These are phyloP conservation scores for Myrmophylax atrothorax DNA, from an alignment of 2,113 vertebrate species.

Conservation along the genomic window DNA sequence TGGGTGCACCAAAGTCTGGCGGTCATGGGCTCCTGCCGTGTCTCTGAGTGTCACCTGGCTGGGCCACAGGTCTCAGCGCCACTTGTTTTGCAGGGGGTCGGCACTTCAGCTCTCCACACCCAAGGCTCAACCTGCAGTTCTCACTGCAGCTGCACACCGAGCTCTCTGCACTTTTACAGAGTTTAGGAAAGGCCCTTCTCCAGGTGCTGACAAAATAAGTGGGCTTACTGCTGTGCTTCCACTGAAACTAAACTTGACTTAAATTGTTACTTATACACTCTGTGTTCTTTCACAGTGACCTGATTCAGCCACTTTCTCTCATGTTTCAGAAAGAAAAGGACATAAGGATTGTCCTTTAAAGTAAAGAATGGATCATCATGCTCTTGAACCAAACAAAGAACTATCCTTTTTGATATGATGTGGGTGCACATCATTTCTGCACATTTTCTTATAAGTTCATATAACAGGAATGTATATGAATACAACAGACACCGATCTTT, in stretches of 20 bases:
- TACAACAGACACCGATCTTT: not conserved
- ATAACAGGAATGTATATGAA: not conserved
- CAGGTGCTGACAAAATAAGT: not conserved
- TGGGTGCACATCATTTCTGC: not conserved
- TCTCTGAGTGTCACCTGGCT: not conserved
- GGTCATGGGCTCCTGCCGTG: rapidly evolving
- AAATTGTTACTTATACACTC: not conserved
- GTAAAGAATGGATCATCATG: not conserved
- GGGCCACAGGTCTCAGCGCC: rapidly evolving
- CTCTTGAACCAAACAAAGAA: not conserved
- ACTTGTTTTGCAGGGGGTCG: not conserved
- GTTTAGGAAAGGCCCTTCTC: not conserved
- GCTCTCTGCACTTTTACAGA: not conserved
- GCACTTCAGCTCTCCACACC: not conserved
- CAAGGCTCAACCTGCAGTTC: not conserved
- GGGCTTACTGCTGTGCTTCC: rapidly evolving
- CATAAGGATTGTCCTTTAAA: not conserved
- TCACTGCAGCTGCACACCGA: not conserved
- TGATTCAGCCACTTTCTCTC: not conserved
- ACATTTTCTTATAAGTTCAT: not conserved
- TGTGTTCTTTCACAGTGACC: not conserved
- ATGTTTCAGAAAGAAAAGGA: not conserved
- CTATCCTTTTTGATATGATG: not conserved
- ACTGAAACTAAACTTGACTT: not conserved
- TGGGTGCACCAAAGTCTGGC: not conserved